Percentiles rank a stretch among this genome's conserved stretches.
Conservation (phyloP, 2,797 vertebrate genomes). For the Apogon hyalosoma region DNA sequence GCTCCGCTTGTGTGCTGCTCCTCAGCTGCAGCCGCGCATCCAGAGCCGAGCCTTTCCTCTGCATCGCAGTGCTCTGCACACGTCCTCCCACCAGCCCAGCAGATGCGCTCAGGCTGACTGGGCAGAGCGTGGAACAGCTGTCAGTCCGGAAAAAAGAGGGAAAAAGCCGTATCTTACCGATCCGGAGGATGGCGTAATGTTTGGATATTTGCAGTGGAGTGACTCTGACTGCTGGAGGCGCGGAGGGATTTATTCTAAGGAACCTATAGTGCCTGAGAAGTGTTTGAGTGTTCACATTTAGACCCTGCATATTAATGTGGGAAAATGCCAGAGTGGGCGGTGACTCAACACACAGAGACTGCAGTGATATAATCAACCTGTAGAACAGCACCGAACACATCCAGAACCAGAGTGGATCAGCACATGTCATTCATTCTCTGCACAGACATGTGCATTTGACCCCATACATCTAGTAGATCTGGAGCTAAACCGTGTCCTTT, state of each 20-base stretch:
- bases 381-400: background rate
- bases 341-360: conserved; percentile 40
- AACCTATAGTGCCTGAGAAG: conserved; percentile 21
- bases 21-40: conserved; percentile 20
- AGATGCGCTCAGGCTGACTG: conserved; percentile 34
- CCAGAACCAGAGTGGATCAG: background rate
- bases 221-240: conserved; percentile 17
- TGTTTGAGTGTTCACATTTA: conserved; percentile 37
- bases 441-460: no score
- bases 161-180: background rate
- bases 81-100: conserved; percentile 57
- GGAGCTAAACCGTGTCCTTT: no score
- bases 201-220: conserved; percentile 21
- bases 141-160: background rate
- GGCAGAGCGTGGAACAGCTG: conserved; percentile 39
- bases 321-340: conserved; percentile 59
- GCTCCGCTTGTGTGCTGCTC: conserved; percentile 8
- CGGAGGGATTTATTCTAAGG: conserved; percentile 36
- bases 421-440: no score
- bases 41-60: conserved; percentile 20
- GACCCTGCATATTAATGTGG: conserved; percentile 58
- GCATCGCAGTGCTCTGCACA: conserved; percentile 65
- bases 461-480: no score
- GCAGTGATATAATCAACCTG: conserved; percentile 15
- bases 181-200: conserved; percentile 61